Conservation (phyloP, 2,888 invertebrate genomes). For the Ichneumoninae sp. region DNA sequence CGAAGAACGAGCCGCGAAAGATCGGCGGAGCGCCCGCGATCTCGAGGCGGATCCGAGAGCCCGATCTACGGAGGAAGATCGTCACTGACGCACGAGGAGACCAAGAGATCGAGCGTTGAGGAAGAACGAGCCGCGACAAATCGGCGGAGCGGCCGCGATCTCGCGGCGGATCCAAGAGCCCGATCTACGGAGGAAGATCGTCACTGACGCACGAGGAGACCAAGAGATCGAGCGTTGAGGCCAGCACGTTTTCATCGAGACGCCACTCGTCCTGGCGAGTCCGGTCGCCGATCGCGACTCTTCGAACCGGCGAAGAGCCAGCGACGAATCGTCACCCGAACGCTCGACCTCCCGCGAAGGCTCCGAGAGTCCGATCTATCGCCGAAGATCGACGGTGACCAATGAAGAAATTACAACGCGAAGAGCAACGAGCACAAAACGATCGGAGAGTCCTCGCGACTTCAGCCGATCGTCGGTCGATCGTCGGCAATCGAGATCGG, state of each 20-base stretch:
- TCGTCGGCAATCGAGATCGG: conserved; percentile 4
- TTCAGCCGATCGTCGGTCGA: conserved; percentile 27
- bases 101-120: conserved; percentile 35
- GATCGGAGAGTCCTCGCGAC: conserved; percentile 43
- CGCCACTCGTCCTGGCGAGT: conserved; percentile 43
- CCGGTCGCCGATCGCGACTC: conserved; percentile 23
- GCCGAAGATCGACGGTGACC: conserved; percentile 27
- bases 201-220: conserved; percentile 8
- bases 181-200: conserved; percentile 40
- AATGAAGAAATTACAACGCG: conserved; percentile 5
- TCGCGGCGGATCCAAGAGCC: conserved; percentile 43
- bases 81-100: conserved; percentile 7
- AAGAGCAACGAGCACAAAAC: conserved; percentile 4
- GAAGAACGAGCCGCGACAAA: conserved; percentile 29
- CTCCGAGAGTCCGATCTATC: conserved; percentile 42
- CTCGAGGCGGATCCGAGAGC: conserved; percentile 44
- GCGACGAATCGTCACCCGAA: conserved; percentile 38
- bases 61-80: conserved; percentile 42
- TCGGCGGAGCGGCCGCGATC: conserved; percentile 38
- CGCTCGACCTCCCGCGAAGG: conserved; percentile 36
- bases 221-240: conserved; percentile 39
- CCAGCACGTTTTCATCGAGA: conserved; percentile 45
- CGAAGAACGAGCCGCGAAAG: conserved; percentile 24
- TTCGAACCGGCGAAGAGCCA: not conserved
- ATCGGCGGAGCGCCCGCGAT: conserved; percentile 35